Evolutionary conservation across 1,140 invertebrate genomes (phyloP).

Genomic region (Procambarus virginalis): DNA sequence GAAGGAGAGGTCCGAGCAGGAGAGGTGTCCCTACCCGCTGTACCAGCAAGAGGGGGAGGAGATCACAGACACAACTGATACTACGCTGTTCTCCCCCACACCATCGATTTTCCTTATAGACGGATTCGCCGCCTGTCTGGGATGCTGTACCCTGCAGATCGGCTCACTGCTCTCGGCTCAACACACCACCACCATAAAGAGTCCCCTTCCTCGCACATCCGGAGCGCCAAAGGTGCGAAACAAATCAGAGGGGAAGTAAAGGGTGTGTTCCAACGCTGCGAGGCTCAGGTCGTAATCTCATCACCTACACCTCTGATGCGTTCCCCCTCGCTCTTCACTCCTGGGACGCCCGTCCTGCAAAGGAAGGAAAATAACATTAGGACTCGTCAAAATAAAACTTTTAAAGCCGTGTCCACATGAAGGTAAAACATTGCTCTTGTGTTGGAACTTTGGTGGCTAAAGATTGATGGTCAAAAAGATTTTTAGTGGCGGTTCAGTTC

Average conservation of each 20-base stretch:
- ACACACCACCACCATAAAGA: background rate
- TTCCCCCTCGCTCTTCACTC: background rate
- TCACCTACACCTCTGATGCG: background rate
- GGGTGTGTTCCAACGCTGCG: background rate
- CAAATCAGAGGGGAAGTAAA: background rate
- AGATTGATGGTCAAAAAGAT: no score
- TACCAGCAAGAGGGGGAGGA: background rate
- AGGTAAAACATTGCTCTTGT: no score
- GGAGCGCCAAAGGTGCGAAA: background rate
- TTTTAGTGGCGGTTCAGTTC: no score
- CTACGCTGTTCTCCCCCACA: background rate
- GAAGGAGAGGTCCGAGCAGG: background rate
- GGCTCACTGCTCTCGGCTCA: constrained; percentile 1
- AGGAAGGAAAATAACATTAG: background rate
- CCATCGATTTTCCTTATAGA: background rate
- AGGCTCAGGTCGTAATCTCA: background rate
- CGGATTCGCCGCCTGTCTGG: background rate
- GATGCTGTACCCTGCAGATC: background rate
- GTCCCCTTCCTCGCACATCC: background rate
- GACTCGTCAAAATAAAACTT: constrained; percentile 10
- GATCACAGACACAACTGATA: background rate
- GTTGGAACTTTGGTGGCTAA: no score
- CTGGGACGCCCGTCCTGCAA: background rate
- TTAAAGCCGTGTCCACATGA: background rate
- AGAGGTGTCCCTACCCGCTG: background rate